Base-by-base conservation (phyloP, 2,888 invertebrate species). In the Aphodius sticticus region DNA sequence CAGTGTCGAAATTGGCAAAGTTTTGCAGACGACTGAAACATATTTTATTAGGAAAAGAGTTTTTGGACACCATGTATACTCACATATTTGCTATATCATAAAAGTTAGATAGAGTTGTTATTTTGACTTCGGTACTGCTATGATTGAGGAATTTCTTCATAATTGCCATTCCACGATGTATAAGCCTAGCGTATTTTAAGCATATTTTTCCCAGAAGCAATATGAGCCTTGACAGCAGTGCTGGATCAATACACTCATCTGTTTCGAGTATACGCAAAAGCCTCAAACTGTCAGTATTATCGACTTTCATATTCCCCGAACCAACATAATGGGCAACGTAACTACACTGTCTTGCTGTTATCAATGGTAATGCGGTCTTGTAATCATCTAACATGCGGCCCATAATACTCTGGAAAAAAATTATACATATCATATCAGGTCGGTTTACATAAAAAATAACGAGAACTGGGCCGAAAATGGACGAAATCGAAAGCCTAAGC, bases 81-180 rank as follows among this genome's bases (percentile, higher is more conserved):
- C 71, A 79, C 79, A 79, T 26, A n/a, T 38, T 69, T 15, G 74
- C 71, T 15, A 79, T 38, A 36, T 79, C 79, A 26, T 74, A 74
- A 15, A 79, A 74, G 6, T 76, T 71, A 4, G 77, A 36, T 36
- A 77, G 14, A 12, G 79, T 77, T 74, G 69, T 69, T 12, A 79
- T 6, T 72, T 77, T 69, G 4, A 72, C 77, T 37, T 35, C 69
- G 37, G 35, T 16, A 9, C 71, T 6, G 35, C 74, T 74, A 14
- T 74, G 71, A 9, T 77, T 6, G 77, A 79, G 69, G 16, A 72
- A 76, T 37, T 74, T 38, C 69, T 77, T 26, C 12, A 79, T 26
- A 12, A 77, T 35, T 3, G 36, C 16, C 26, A 74, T 15, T 15
- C 35, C 69, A 5, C 16, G 9, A 1, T 69, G 26, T 15, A 74